Base-by-base conservation (phyloP, 2,797 vertebrate species). In the Anguilla pacifica region DNA sequence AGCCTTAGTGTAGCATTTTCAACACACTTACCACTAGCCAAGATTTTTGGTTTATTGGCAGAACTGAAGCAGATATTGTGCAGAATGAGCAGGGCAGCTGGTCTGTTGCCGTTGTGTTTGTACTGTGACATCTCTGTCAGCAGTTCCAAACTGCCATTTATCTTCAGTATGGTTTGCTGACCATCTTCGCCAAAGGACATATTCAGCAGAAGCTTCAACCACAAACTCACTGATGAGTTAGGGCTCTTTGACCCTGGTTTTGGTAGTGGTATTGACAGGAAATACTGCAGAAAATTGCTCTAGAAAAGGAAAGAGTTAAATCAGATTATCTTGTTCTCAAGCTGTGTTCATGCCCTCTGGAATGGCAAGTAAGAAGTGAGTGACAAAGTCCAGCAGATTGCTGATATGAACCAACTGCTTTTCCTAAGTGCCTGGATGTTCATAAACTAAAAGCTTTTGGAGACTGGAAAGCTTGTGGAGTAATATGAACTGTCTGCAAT, bases 281-380 rank as follows among this genome's bases (percentile, higher is more conserved):
- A 98, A 88, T 96, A 96, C 92, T 99, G 98, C 86, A 99, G 94
- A 92, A 99, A 99, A 93, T 99, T 99, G 92, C 96, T 98, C 99
- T 99, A 94, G 88, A 7, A 82, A 39, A 86, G 15, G 22, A 70
- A 79, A 2, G 22, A 79, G n/a, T 82, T 25, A 61, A 17, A 39
- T 31, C 10, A 31, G 6, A 10, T 39, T 31, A 72, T 31, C 28
- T 28, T 28, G 67, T 31, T 72, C n/a, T 28, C 67, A 72, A 31
- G 28, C 28, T 31, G 53, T 53, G 53, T 53, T 43, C 39, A 43
- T 43, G 39, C 39, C 39, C 39, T 43, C 39, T 43, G 39, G 39
- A 43, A 43, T 43, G 39, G 39, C 39, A 43, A 43, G 39, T 43
- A 43, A 43, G 39, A 43, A 43, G 39, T 43, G 39, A 43, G 39